Evolutionary conservation across 2,113 vertebrate species (phyloP).

Genomic region (Myotis davidii): DNA sequence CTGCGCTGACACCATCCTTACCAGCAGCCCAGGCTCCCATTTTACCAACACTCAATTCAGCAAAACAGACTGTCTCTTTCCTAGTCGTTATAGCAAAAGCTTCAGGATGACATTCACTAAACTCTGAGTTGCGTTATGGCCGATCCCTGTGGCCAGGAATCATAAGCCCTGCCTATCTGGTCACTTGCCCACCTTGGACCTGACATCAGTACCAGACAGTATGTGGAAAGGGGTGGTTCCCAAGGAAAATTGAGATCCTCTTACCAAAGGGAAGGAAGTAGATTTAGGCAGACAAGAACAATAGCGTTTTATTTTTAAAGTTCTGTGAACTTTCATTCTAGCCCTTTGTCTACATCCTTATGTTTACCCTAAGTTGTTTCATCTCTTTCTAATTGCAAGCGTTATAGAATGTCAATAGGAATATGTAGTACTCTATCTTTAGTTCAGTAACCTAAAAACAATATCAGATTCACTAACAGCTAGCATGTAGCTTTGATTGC

Average conservation of each 20-base stretch:
- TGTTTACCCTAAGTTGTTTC: neutral
- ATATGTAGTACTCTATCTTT: neutral
- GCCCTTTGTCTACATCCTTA: neutral
- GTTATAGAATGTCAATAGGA: neutral
- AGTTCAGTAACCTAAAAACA: neutral
- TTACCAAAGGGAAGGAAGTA: neutral
- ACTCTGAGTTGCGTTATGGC: neutral
- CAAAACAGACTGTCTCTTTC: neutral
- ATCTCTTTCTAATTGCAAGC: neutral
- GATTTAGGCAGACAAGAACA: neutral
- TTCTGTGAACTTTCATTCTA: neutral
- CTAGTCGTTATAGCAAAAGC: neutral
- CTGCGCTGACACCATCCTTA: neutral
- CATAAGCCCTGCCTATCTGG: neutral
- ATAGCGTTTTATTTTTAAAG: neutral
- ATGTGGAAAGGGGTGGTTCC: neutral
- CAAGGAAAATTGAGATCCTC: neutral
- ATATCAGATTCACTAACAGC: neutral
- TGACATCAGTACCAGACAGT: neutral
- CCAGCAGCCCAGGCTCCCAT: neutral
- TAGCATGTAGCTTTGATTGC: neutral
- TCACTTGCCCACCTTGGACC: too few species aligned
- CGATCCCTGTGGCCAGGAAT: neutral
- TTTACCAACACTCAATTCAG: neutral
- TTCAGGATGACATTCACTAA: neutral